These are phyloP conservation scores for Ips nitidus DNA, from an alignment of 1,140 invertebrate genomes.

Conservation along the genomic window DNA sequence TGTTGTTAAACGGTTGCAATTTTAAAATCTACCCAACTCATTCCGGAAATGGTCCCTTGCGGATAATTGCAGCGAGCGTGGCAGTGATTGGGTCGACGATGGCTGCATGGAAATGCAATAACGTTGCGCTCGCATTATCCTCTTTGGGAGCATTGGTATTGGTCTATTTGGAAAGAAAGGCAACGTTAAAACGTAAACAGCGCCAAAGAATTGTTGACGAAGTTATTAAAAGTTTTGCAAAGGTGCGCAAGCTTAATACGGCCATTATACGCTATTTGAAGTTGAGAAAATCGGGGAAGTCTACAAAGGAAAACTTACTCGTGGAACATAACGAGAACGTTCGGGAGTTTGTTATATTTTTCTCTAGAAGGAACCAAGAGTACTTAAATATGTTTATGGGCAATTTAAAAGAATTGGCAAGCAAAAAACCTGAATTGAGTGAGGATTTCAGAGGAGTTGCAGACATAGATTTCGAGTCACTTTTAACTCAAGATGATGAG, in stretches of 20 bases:
- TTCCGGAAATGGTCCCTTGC: constrained; percentile 7
- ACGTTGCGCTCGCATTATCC: constrained; percentile 11
- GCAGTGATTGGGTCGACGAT: constrained; percentile 9
- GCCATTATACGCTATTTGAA: constrained; percentile 29
- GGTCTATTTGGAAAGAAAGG: constrained; percentile 1
- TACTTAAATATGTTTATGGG: constrained; percentile 14
- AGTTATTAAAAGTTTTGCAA: constrained; percentile 22
- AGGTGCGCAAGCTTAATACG: constrained; percentile 28
- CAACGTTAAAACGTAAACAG: not conserved
- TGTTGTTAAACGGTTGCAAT: constrained; percentile 30
- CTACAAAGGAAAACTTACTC: constrained; percentile 10
- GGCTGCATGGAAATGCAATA: constrained; percentile 18
- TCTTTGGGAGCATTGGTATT: constrained; percentile 9
- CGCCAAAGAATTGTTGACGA: not conserved
- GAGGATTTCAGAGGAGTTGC: constrained; percentile 27
- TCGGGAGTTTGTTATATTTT: constrained; percentile 17
- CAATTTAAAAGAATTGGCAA: not conserved
- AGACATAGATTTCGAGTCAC: constrained; percentile 1
- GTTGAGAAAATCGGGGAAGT: constrained; percentile 26
- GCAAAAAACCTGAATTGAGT: constrained; percentile 5
- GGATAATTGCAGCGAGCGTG: constrained; percentile 17
- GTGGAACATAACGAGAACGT: constrained; percentile 15
- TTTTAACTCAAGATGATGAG: not conserved
- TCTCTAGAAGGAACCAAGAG: not conserved
- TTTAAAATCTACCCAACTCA: constrained; percentile 23